phyloP scores from a whole-genome alignment of 2,113 vertebrate genomes.

The Epinephelus moara region DNA sequence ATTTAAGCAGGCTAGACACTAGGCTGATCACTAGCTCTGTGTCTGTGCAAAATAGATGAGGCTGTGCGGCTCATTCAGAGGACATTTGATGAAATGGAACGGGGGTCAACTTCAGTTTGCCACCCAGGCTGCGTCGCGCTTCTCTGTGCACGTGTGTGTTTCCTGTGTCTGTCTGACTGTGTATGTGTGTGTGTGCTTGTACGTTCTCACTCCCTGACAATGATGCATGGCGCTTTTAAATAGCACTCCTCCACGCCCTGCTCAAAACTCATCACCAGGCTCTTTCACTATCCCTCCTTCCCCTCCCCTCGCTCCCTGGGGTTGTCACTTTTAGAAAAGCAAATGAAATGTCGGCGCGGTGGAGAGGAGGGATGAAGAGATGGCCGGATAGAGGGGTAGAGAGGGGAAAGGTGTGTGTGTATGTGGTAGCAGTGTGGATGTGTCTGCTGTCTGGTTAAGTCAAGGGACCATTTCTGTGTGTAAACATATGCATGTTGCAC shows the following conservation, averaged over 20 bases:
- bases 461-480: slow-evolving; percentile 48
- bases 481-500: slow-evolving; percentile 16
- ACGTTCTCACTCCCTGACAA: slow-evolving; percentile 77
- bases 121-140: slow-evolving; percentile 65
- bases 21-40: slow-evolving; percentile 69
- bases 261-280: slow-evolving; percentile 84
- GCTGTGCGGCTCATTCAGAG: slow-evolving; percentile 79
- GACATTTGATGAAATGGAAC: slow-evolving; percentile 87
- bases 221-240: slow-evolving; percentile 88
- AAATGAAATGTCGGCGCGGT: slow-evolving; percentile 81
- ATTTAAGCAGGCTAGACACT: slow-evolving; percentile 82
- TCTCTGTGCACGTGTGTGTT: slow-evolving; percentile 50
- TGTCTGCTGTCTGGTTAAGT: slow-evolving; percentile 63
- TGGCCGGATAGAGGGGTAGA: slow-evolving; percentile 63
- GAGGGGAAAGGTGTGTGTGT: slow-evolving; percentile 65
- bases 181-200: slow-evolving; percentile 45
- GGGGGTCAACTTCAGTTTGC: slow-evolving; percentile 83
- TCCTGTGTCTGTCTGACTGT: slow-evolving; percentile 55
- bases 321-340: slow-evolving; percentile 84
- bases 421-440: slow-evolving; percentile 7
- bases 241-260: slow-evolving; percentile 83
- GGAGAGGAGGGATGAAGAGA: slow-evolving; percentile 73
- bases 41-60: slow-evolving; percentile 71
- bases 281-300: slow-evolving; percentile 72
- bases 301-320: slow-evolving; percentile 67